Conservation (phyloP, 1,140 invertebrate genomes). For the Polyergus mexicanus region DNA sequence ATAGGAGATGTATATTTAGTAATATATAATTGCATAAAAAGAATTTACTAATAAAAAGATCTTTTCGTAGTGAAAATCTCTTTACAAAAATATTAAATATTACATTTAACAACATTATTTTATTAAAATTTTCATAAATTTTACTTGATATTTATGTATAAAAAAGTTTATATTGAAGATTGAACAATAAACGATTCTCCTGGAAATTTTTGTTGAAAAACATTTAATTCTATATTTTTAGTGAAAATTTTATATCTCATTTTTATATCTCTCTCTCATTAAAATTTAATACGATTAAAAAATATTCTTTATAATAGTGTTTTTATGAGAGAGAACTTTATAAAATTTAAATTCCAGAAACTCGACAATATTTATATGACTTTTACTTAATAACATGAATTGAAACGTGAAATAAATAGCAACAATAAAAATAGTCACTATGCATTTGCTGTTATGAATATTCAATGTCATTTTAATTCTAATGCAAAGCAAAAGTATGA, state of each 20-base stretch:
- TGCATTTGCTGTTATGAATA: neutral
- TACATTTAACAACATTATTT: neutral
- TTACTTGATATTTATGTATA: too few relatives aligned
- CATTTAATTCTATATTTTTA: conserved; percentile 1
- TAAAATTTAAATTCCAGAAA: neutral
- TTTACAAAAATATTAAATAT: neutral
- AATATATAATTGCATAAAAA: too few relatives aligned
- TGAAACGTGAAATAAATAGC: neutral
- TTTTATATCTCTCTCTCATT: neutral
- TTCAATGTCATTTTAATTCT: conserved; percentile 20
- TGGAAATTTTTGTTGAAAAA: neutral
- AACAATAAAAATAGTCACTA: neutral
- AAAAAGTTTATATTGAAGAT: neutral
- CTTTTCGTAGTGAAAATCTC: neutral
- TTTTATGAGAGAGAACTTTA: neutral
- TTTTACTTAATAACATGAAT: neutral
- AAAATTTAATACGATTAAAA: conserved; percentile 22
- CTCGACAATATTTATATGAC: neutral
- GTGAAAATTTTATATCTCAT: neutral
- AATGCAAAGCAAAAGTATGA: neutral
- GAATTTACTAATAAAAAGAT: neutral
- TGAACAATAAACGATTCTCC: too few relatives aligned
- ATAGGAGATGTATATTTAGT: too few relatives aligned
- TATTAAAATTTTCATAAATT: neutral
- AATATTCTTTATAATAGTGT: neutral